Evolutionary conservation across 2,888 invertebrate genomes (phyloP).

Genomic region (Fabriciana adippe): DNA sequence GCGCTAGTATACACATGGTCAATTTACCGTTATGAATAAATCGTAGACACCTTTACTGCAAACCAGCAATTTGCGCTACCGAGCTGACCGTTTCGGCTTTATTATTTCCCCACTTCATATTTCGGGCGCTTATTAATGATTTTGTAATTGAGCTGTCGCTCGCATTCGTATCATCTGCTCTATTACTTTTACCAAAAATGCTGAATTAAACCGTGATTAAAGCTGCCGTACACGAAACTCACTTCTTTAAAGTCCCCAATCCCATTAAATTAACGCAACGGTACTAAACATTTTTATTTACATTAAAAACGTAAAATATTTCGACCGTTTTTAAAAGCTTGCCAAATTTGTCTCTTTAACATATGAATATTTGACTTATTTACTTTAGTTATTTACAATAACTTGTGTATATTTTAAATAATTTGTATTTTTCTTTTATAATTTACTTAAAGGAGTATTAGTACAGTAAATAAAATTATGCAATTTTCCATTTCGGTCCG

Average conservation of each 20-base stretch:
- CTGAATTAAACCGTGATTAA: constrained; percentile 41
- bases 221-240: constrained; percentile 17
- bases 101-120: constrained; percentile 65
- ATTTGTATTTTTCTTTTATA: too few relatives aligned
- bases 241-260: constrained; percentile 17
- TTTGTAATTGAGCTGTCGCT: constrained; percentile 69
- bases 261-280: constrained; percentile 9
- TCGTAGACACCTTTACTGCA: constrained; percentile 42
- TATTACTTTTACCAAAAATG: constrained; percentile 49
- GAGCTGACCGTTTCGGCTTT: constrained; percentile 36
- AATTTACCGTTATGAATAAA: constrained; percentile 62
- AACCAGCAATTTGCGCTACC: constrained; percentile 55
- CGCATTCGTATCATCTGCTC: constrained; percentile 57
- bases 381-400: too few relatives aligned
- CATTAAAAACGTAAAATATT: too few relatives aligned
- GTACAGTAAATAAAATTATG: too few relatives aligned
- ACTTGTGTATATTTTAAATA: too few relatives aligned
- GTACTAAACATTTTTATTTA: constrained; percentile 6
- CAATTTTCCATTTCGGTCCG: too few relatives aligned
- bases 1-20: constrained; percentile 52
- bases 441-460: too few relatives aligned
- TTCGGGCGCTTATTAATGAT: constrained; percentile 72
- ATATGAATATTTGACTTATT: too few relatives aligned
- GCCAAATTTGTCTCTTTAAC: too few relatives aligned
- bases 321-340: too few relatives aligned